These are phyloP conservation scores for Rallus limicola DNA, from an alignment of 2,113 vertebrate genomes.

Conservation along the genomic window DNA sequence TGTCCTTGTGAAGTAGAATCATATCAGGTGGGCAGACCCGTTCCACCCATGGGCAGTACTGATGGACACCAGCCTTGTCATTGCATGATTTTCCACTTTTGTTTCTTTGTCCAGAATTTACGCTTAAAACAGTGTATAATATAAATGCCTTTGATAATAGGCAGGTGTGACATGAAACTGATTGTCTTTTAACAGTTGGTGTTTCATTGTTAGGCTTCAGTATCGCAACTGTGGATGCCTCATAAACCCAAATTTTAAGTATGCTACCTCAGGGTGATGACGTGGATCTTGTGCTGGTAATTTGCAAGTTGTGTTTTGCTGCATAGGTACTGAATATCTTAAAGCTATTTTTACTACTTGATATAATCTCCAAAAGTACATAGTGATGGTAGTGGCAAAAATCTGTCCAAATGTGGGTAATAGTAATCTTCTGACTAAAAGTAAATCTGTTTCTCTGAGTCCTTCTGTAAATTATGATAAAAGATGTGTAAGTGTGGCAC, in stretches of 20 bases:
- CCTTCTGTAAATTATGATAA: constrained; percentile 50
- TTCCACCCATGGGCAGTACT: not conserved
- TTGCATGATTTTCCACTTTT: not conserved
- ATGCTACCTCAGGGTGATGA: not conserved
- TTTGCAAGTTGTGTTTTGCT: not conserved
- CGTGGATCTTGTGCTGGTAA: not conserved
- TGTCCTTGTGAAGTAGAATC: not conserved
- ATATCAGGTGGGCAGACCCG: not conserved
- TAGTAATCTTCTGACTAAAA: constrained; percentile 24
- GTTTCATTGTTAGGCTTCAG: not conserved
- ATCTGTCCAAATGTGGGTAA: constrained; percentile 23
- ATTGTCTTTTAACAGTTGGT: not conserved
- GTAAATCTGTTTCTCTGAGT: constrained; percentile 41
- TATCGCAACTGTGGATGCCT: not conserved
- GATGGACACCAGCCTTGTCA: not conserved
- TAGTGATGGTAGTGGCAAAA: not conserved
- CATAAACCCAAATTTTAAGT: not conserved
- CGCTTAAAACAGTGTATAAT: not conserved
- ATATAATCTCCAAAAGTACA: not conserved
- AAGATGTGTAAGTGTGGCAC: not conserved
- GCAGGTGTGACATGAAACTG: not conserved
- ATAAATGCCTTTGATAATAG: not conserved
- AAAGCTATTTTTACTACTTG: not conserved
- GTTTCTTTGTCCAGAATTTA: not conserved
- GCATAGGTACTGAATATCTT: not conserved